Percentiles rank a stretch among this genome's conserved stretches.
phyloP scores from a whole-genome alignment of 1,140 invertebrate species.

The Drosophila kepulauana region DNA sequence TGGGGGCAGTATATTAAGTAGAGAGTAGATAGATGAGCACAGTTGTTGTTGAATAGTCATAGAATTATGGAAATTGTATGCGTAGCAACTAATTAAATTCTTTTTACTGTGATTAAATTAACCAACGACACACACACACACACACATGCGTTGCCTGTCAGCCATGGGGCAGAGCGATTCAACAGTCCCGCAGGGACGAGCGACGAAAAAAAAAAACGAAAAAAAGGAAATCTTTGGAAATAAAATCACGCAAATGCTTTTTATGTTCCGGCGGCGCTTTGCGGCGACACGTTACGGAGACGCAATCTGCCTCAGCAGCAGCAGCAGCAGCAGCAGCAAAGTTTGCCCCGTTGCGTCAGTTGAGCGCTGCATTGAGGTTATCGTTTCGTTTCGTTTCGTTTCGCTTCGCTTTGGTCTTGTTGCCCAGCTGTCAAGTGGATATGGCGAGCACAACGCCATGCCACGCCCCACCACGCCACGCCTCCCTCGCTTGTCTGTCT shows the following conservation, averaged over 20 bases:
- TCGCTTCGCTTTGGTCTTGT: slow-evolving; percentile 34
- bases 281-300: slow-evolving; percentile 41
- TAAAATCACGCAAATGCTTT: slow-evolving; percentile 77
- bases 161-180: background rate
- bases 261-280: slow-evolving; percentile 56
- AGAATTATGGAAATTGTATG: slow-evolving; percentile 60
- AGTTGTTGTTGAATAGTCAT: background rate
- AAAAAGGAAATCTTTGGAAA: slow-evolving; percentile 55
- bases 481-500: too few relatives aligned
- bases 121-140: slow-evolving; percentile 26
- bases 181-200: background rate
- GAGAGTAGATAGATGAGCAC: background rate
- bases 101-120: slow-evolving; percentile 74
- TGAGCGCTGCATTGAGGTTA: slow-evolving; percentile 61
- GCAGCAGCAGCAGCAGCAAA: too few relatives aligned
- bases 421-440: slow-evolving; percentile 53
- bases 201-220: slow-evolving; percentile 1
- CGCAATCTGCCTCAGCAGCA: slow-evolving; percentile 3
- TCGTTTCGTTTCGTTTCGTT: slow-evolving; percentile 28
- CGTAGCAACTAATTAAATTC: slow-evolving; percentile 69
- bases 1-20: background rate
- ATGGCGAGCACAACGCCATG: background rate
- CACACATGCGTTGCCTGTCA: background rate
- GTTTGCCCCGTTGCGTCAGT: slow-evolving; percentile 18
- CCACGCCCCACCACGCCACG: background rate